phyloP scores from a whole-genome alignment of 2,888 invertebrate genomes.

The Lamellibrachia columna region DNA sequence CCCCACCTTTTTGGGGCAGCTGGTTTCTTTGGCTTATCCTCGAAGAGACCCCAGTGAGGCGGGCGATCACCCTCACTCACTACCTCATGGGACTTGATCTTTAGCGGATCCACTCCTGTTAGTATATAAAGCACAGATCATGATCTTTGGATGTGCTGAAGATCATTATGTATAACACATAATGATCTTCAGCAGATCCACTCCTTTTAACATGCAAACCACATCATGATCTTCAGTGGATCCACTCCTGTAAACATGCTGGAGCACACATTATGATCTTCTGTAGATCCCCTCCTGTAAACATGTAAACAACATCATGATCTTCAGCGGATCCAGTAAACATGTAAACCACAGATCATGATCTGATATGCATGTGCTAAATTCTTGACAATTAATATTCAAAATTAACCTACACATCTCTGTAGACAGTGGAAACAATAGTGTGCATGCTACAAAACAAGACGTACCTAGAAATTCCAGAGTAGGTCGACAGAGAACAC shows the following conservation, averaged over 20 bases:
- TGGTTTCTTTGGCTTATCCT: background rate
- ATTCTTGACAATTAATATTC: background rate
- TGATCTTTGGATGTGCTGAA: too few relatives aligned
- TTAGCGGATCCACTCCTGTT: background rate
- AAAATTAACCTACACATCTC: background rate
- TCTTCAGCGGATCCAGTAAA: background rate
- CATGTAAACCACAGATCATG: background rate
- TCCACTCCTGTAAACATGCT: too few relatives aligned
- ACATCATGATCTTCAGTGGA: too few relatives aligned
- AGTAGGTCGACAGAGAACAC: slow-evolving; percentile 45
- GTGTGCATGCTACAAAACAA: background rate
- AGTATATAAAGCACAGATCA: too few relatives aligned
- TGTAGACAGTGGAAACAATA: background rate
- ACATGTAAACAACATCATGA: background rate
- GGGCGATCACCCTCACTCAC: background rate
- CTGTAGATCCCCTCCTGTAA: background rate
- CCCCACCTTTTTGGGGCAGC: background rate
- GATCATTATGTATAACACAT: too few relatives aligned
- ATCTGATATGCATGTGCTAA: background rate
- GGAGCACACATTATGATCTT: too few relatives aligned
- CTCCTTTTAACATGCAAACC: background rate
- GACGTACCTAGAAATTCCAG: slow-evolving; percentile 56
- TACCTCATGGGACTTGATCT: background rate
- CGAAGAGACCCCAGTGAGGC: background rate
- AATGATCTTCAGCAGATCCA: background rate